Conservation (phyloP, 2,797 vertebrate species). For the Coreius guichenoti region DNA sequence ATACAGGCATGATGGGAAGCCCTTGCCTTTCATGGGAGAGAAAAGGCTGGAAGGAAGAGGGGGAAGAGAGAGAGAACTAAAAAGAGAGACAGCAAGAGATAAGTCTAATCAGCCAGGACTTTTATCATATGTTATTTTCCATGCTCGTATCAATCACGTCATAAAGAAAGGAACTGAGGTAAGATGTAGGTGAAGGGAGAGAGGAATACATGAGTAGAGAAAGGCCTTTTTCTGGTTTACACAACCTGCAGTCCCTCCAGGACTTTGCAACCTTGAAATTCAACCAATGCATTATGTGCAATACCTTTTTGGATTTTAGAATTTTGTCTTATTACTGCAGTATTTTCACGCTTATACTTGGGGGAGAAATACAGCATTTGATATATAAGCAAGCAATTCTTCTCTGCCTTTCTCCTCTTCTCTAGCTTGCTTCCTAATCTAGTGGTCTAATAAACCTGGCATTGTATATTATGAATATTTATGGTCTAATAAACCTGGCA, state of each 20-base stretch:
- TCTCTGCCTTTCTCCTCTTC: not conserved
- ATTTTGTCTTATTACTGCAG: not conserved
- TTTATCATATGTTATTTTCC: conserved; percentile 47
- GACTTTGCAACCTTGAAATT: not conserved
- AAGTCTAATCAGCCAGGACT: conserved; percentile 15
- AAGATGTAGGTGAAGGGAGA: conserved; percentile 16
- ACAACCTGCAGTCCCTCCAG: not conserved
- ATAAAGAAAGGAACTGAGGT: not conserved
- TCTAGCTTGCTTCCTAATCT: not conserved
- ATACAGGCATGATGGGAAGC: conserved; percentile 81
- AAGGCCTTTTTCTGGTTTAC: not conserved
- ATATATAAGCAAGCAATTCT: not conserved
- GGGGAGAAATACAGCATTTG: not conserved
- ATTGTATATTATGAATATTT: too few species aligned
- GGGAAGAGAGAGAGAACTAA: conserved; percentile 38
- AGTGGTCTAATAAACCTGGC: not conserved
- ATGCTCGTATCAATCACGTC: conserved; percentile 14
- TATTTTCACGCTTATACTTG: not conserved
- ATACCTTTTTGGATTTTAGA: not conserved
- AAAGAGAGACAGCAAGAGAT: conserved; percentile 47
- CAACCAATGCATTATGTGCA: not conserved
- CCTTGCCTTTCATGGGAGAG: conserved; percentile 79
- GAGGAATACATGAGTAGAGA: not conserved
- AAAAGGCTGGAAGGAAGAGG: conserved; percentile 43
- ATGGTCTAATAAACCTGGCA: not conserved